These are phyloP conservation scores for Zophobas atratus DNA, from an alignment of 1,140 invertebrate genomes.

Conservation along the genomic window DNA sequence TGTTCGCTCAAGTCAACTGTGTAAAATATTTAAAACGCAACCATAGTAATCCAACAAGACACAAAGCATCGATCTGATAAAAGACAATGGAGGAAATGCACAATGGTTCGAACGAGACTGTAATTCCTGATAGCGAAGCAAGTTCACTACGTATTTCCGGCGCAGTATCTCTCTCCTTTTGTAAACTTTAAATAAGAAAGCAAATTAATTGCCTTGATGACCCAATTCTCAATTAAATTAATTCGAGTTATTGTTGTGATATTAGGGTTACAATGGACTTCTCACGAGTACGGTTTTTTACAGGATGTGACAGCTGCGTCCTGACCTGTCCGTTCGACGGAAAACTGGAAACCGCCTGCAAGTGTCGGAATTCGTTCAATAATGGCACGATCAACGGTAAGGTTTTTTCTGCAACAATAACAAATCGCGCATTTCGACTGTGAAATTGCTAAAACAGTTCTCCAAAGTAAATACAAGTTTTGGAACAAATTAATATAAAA, in stretches of 20 bases:
- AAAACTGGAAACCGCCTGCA: slow-evolving; percentile 62
- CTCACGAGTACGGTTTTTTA: not conserved
- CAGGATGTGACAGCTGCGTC: slow-evolving; percentile 59
- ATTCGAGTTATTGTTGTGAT: slow-evolving; percentile 33
- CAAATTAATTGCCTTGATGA: slow-evolving; percentile 36
- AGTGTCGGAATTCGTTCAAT: slow-evolving; percentile 53
- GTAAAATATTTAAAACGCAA: slow-evolving; percentile 36
- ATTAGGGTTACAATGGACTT: not conserved
- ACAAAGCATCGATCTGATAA: slow-evolving; percentile 40
- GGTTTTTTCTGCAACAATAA: not conserved
- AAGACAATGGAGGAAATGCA: slow-evolving; percentile 27
- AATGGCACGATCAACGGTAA: slow-evolving; percentile 30
- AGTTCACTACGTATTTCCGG: slow-evolving; percentile 12
- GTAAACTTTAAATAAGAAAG: slow-evolving; percentile 41
- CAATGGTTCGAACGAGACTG: slow-evolving; percentile 25
- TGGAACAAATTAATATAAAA: not conserved
- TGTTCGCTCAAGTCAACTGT: slow-evolving; percentile 2
- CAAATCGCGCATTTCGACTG: not conserved
- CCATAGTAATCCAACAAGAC: slow-evolving; percentile 24
- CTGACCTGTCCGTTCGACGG: slow-evolving; percentile 63
- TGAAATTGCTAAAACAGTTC: not conserved
- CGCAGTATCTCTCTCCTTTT: slow-evolving; percentile 9
- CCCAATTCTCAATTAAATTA: slow-evolving; percentile 36
- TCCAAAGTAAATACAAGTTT: not conserved
- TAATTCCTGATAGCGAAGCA: slow-evolving; percentile 30